Evolutionary conservation across 2,888 invertebrate species (phyloP), one percentile per base, ranked within the genome.

Genomic region (Diarsia mendica): DNA sequence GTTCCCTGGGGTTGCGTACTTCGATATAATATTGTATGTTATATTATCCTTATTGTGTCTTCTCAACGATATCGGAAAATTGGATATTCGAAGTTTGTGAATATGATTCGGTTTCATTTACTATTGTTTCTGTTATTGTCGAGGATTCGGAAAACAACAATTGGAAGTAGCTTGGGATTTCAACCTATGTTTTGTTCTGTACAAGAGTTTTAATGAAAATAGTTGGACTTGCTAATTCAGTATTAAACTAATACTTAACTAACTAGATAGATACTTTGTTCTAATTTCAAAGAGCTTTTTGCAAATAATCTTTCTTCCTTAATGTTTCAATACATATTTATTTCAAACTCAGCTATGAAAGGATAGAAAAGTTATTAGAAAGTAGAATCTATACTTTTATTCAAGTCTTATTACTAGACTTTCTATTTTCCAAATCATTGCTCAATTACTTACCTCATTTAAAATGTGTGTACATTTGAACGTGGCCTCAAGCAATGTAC

Each of bases 31-130:
- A 70, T 51, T 67, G 67, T 70, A 3, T 63, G n/a, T 18, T 63
- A 10, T 61, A 63, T 61, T 51, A 58, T 67, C 64, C 67, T 73
- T 79, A 73, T 83, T 83, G 80, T 83, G 68, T 73, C 61, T 67
- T 49, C 61, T 23, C 70, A 23, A 53, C 48, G 74, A 72, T 82
- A 82, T 82, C 61, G 64, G 79, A 53, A 65, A 67, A 80, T 83
- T 76, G 73, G 80, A 60, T 76, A 69, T 71, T 73, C 33, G 63
- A 66, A 83, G 60, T 83, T 80, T 60, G 48, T 39, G 64, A 67
- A 73, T 70, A 44, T 79, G 76, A 73, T 76, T 71, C 44, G 46
- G 58, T 73, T 80, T 72, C 33, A 67, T 73, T 68, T 44, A 69
- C 73, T 65, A 58, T 81, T 73, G 78, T 78, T 65, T 49, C 53